Base-by-base conservation (phyloP, 1,140 invertebrate species). In the Drosophila orosa region DNA sequence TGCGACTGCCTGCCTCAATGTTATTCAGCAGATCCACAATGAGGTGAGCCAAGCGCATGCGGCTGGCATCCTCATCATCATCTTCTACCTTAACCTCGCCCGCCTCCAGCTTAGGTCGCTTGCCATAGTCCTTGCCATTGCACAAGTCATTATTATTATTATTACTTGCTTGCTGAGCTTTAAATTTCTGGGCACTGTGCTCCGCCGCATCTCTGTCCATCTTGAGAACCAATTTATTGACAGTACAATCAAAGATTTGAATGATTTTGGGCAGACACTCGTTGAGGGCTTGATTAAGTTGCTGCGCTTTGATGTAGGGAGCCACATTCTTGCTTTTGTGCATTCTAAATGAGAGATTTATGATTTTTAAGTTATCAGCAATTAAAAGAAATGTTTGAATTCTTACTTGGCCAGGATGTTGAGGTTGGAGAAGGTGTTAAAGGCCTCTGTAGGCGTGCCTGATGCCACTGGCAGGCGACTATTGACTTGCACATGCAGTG, bases 261-360 rank as follows among this genome's bases (percentile, higher is more conserved):
- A 92, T 55, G n/a, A 92, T 78, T 74, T 92, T 92, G 22, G 81
- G 66, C 24, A 92, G 67, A 17, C 91, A 91, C 39, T 92, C 87
- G 27, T 90, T 92, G n/a, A 92, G 59, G 1, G 89, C 71, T 44
- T 74, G 72, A 9, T 67, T 66, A 4, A 92, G 25, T 3, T 79
- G 52, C 24, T 76, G 80, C 1, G 81, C 62, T 25, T 83, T 82
- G 0, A 89, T 77, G 27, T 82, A 75, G 7, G 78, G 69, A 25
- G 83, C 76, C 15, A 68, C 61, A 56, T 78, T 85, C 27, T 80
- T 87, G 52, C 65, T 58, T 24, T 92, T 91, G 48, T 92, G 87
- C 76, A 92, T 80, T 50, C 91, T 92, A 27, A 7, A 27, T 5
- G 9, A 1, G n/a, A 1, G n/a, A 25, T 40, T 52, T 10, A 17